Percentiles rank a stretch among this genome's conserved stretches.
phyloP scores from a whole-genome alignment of 2,113 vertebrate species.

The Carassius gibelio region DNA sequence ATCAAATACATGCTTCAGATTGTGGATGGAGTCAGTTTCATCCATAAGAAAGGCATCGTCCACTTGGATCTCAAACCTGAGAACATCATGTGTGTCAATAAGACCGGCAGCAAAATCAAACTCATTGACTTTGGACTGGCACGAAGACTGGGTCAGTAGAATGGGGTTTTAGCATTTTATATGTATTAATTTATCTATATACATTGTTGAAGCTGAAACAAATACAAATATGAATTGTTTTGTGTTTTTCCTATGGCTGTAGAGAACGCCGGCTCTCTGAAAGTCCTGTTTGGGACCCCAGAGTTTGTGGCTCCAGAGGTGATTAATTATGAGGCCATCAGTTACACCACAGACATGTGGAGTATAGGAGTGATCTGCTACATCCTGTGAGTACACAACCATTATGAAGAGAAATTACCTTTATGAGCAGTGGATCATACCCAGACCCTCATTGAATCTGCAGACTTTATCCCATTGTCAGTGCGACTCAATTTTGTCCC shows the following conservation, averaged over 20 bases:
- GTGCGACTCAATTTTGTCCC: background rate
- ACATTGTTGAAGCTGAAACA: too few relatives aligned
- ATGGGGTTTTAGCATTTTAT: too few relatives aligned
- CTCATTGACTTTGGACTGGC: constrained; percentile 98
- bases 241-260: constrained; percentile 53
- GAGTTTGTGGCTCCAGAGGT: constrained; percentile 99
- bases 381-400: constrained; percentile 85
- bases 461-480: too few relatives aligned
- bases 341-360: constrained; percentile 98
- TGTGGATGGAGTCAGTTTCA: constrained; percentile 90
- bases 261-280: constrained; percentile 91
- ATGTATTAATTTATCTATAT: too few relatives aligned
- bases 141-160: constrained; percentile 82
- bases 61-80: constrained; percentile 97
- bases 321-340: constrained; percentile 96
- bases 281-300: constrained; percentile 97
- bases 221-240: background rate
- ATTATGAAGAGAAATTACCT: background rate
- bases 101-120: constrained; percentile 94
- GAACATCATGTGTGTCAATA: constrained; percentile 99
- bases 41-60: constrained; percentile 94
- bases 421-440: background rate
- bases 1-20: constrained; percentile 99
- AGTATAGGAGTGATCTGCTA: constrained; percentile 99
- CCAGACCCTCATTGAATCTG: too few relatives aligned